These are phyloP conservation scores for Tupiocoris notatus DNA, from an alignment of 2,888 invertebrate species.

Conservation along the genomic window DNA sequence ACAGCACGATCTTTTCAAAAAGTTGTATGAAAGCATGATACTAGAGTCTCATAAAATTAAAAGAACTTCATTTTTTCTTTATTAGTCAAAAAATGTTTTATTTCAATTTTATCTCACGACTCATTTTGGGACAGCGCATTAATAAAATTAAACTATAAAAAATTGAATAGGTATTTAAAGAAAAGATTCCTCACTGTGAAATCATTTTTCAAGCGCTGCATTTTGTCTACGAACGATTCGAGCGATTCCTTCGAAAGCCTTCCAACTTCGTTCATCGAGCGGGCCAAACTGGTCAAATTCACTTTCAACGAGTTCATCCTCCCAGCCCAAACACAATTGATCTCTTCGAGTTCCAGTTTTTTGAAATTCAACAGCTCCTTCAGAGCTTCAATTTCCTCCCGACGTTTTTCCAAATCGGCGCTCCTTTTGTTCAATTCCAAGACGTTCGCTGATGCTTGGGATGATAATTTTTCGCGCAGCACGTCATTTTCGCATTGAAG, in stretches of 20 bases:
- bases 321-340: conserved; percentile 45
- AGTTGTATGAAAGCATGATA: too few relatives aligned
- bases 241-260: not conserved
- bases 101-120: too few relatives aligned
- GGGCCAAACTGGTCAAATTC: conserved; percentile 34
- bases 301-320: conserved; percentile 42
- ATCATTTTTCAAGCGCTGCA: conserved; percentile 1
- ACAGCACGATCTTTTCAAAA: too few relatives aligned
- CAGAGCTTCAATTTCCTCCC: not conserved
- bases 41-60: too few relatives aligned
- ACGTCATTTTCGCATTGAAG: conserved; percentile 15
- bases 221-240: conserved; percentile 9
- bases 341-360: conserved; percentile 41
- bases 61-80: too few relatives aligned
- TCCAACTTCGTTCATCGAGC: conserved; percentile 25
- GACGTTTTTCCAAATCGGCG: conserved; percentile 8
- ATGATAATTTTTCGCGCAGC: not conserved
- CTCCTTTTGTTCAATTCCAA: conserved; percentile 13
- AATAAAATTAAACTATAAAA: too few relatives aligned
- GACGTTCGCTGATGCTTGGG: not conserved
- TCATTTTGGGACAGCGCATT: too few relatives aligned
- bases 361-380: conserved; percentile 40
- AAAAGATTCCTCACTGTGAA: not conserved
- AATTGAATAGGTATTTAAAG: too few relatives aligned
- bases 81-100: too few relatives aligned